Evolutionary conservation across 2,888 invertebrate species (phyloP).

Genomic region (Noctuana brunneofusca): DNA sequence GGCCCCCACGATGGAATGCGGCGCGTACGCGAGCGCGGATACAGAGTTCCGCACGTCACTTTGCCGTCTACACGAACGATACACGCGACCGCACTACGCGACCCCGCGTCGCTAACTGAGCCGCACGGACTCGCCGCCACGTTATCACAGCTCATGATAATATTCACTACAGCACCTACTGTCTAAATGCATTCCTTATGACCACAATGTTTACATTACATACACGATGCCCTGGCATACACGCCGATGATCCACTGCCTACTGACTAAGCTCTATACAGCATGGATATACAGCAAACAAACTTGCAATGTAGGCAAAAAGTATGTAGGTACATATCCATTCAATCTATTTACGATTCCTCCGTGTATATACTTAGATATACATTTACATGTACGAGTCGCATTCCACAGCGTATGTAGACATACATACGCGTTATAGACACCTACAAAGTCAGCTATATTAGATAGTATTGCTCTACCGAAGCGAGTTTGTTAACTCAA

Average conservation of each 20-base stretch:
- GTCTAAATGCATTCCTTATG: slow-evolving; percentile 78
- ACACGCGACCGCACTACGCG: slow-evolving; percentile 79
- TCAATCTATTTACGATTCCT: slow-evolving; percentile 81
- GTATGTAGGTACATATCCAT: slow-evolving; percentile 72
- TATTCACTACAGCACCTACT: slow-evolving; percentile 77
- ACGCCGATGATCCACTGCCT: slow-evolving; percentile 48
- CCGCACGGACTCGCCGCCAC: slow-evolving; percentile 70
- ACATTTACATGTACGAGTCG: slow-evolving; percentile 62
- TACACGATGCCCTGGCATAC: slow-evolving; percentile 54
- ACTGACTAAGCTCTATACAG: slow-evolving; percentile 63
- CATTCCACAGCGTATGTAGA: slow-evolving; percentile 75
- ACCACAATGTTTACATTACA: slow-evolving; percentile 80
- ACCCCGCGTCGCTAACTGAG: slow-evolving; percentile 80
- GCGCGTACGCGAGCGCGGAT: slow-evolving; percentile 81
- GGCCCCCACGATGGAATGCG: slow-evolving; percentile 83
- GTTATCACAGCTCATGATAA: slow-evolving; percentile 83
- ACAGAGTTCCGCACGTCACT: slow-evolving; percentile 73
- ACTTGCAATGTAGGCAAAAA: slow-evolving; percentile 72
- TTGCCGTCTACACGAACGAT: slow-evolving; percentile 55
- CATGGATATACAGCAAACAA: slow-evolving; percentile 60
- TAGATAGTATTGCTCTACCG: slow-evolving; percentile 46
- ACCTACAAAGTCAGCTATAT: slow-evolving; percentile 50
- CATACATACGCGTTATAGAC: slow-evolving; percentile 64
- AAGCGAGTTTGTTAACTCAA: slow-evolving; percentile 43
- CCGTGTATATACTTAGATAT: slow-evolving; percentile 68